These are phyloP conservation scores for Volucella bombylans DNA, from an alignment of 2,888 invertebrate species.

Conservation along the genomic window DNA sequence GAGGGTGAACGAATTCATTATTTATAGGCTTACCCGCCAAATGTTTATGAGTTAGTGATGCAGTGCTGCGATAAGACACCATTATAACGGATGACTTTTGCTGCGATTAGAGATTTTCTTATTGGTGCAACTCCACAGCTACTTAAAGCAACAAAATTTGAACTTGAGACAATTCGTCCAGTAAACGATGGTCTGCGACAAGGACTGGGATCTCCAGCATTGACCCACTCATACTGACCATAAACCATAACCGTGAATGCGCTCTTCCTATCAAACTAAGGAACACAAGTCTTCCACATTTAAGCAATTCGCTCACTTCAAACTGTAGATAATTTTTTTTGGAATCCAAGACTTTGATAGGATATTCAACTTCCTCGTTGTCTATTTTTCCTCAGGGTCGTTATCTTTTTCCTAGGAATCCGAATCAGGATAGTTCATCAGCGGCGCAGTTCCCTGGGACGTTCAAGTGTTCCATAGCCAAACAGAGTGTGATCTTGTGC, in stretches of 20 bases:
- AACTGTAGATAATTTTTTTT: no score
- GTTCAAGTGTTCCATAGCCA: no score
- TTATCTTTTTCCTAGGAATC: no score
- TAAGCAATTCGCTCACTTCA: constrained; percentile 92
- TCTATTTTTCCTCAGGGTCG: no score
- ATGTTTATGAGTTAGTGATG: constrained; percentile 94
- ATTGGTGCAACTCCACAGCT: constrained; percentile 87
- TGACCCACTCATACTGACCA: constrained; percentile 84
- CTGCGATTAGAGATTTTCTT: constrained; percentile 87
- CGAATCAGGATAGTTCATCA: no score
- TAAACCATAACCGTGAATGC: no score
- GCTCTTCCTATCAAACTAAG: no score
- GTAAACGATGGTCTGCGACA: constrained; percentile 92
- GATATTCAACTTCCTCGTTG: no score
- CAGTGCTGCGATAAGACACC: constrained; percentile 96
- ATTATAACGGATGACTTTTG: constrained; percentile 94
- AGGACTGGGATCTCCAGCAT: constrained; percentile 93
- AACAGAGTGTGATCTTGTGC: no score
- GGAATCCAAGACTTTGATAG: no score
- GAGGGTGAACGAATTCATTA: constrained; percentile 94
- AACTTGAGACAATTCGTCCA: constrained; percentile 92
- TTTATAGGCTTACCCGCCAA: constrained; percentile 93
- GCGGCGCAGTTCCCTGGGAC: no score
- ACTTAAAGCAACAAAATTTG: constrained; percentile 87
- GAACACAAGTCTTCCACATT: constrained; percentile 81